These are phyloP conservation scores for Macrotrachela quadricornifera DNA, from an alignment of 1,140 invertebrate species.

Conservation along the genomic window DNA sequence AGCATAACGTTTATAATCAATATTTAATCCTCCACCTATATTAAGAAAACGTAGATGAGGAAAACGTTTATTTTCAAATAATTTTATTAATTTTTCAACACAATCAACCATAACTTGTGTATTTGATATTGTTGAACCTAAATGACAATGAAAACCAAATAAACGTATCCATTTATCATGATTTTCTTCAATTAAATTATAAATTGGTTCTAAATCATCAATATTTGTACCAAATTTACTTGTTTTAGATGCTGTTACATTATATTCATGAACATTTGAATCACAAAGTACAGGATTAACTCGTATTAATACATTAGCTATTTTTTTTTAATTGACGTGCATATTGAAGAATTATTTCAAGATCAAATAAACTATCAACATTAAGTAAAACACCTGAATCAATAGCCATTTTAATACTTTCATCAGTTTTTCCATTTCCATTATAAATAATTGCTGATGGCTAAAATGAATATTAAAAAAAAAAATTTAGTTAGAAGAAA, in stretches of 20 bases:
- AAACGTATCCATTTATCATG: conserved; percentile 12
- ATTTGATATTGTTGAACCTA: conserved; percentile 23
- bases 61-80: not conserved
- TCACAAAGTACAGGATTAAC: not conserved
- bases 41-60: conserved; percentile 16
- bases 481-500: not conserved
- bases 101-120: conserved; percentile 7
- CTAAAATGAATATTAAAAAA: conserved; percentile 11
- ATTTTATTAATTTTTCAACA: too few relatives aligned
- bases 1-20: conserved; percentile 18
- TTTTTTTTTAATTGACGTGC: conserved; percentile 10
- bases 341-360: conserved; percentile 17
- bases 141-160: conserved; percentile 26
- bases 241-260: conserved; percentile 15
- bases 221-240: conserved; percentile 20
- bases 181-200: conserved; percentile 9
- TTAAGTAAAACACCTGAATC: conserved; percentile 22
- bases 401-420: conserved; percentile 26
- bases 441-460: conserved; percentile 16
- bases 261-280: conserved; percentile 15
- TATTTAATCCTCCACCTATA: conserved; percentile 29
- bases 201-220: conserved; percentile 11
- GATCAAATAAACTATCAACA: conserved; percentile 28
- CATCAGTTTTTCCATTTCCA: conserved; percentile 28
- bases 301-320: not conserved